phyloP scores from a whole-genome alignment of 2,888 invertebrate species.

The Eilema depressum region DNA sequence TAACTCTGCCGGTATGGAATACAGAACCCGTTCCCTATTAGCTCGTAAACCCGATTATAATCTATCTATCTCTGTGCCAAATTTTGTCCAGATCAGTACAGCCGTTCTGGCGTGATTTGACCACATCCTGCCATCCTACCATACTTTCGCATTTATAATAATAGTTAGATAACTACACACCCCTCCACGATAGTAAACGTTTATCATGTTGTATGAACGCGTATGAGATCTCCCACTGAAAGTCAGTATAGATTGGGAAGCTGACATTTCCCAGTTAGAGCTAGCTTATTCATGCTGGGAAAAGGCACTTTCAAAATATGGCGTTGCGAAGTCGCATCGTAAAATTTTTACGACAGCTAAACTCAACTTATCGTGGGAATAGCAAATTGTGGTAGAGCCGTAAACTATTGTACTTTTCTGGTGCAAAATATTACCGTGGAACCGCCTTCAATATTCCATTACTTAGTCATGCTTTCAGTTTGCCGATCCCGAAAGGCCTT shows the following conservation, averaged over 20 bases:
- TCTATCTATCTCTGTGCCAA: background rate
- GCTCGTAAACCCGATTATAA: too few relatives aligned
- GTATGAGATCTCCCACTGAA: background rate
- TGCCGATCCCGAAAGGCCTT: background rate
- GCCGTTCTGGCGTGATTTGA: too few relatives aligned
- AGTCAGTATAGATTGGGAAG: background rate
- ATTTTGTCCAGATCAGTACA: background rate
- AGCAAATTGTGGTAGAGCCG: background rate
- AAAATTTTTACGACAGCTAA: background rate
- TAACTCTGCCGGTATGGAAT: too few relatives aligned
- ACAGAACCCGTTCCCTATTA: too few relatives aligned
- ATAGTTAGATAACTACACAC: too few relatives aligned
- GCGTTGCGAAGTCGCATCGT: background rate
- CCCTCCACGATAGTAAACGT: too few relatives aligned
- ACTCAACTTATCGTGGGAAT: background rate
- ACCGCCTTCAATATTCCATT: background rate
- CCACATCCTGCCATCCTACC: too few relatives aligned
- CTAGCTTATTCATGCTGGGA: background rate
- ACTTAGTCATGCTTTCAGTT: background rate
- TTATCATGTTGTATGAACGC: too few relatives aligned
- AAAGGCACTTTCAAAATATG: conserved; percentile 4
- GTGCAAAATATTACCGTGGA: background rate
- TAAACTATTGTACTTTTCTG: background rate
- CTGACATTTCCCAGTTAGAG: background rate
- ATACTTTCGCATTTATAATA: background rate